Evolutionary conservation across 2,888 invertebrate genomes (phyloP), one percentile per base, ranked within the genome.

Genomic region (Scaptomyza tumidula): DNA sequence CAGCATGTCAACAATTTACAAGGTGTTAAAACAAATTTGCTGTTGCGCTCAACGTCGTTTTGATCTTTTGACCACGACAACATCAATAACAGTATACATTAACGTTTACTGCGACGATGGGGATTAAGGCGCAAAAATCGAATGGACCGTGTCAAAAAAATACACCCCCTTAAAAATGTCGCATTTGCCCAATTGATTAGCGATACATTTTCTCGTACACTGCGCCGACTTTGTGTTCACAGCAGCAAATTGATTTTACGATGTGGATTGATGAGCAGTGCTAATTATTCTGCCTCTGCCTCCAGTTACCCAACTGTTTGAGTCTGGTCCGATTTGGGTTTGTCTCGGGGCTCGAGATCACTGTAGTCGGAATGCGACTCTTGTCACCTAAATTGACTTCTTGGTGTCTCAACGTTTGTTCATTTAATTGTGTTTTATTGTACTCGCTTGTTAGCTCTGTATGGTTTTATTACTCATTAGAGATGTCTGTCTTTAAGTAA

Each of bases 151-250:
- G 19, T 5, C 33, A 66, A 49, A 13, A 64, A 60, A 65, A 58
- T 60, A 60, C 46, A 19, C 4, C 50, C 76, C 53, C 69, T 69
- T 45, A 71, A 75, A 85, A 80, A 78, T 75, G 75, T 75, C 75
- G 71, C 71, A 83, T 86, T 84, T 84, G 57, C 54, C 33, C 80
- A 86, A 80, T 71, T 75, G 69, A 82, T 84, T 84, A 86, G 78
- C 86, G 64, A 6, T 49, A 41, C 64, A 70, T 66, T 79, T 73
- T 73, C 67, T 19, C 59, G 45, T 9, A 75, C 71, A 77, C 67
- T 82, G 71, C 52, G 68, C 72, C 82, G 80, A 84, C 54, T 60
- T 48, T 74, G 70, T 62, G 62, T 74, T 70, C 71, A 69, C 73
- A 78, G 69, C 84, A 76, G 62, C 67, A 78, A 83, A 84, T 80